Base-by-base conservation (phyloP, 2,113 vertebrate genomes). In the Hemiprocne comata region DNA sequence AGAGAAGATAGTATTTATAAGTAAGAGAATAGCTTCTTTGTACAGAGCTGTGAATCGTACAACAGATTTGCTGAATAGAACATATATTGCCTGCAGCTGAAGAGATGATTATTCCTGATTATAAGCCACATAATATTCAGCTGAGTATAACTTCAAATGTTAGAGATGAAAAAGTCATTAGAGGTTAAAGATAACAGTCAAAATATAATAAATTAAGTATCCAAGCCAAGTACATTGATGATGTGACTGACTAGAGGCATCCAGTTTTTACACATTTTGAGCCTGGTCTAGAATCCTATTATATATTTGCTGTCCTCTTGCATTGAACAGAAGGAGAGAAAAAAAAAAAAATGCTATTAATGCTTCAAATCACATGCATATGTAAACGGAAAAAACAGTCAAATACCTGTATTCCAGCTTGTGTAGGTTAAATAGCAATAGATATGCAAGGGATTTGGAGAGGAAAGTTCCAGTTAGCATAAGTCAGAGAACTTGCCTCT, bases 91-190 rank as follows among this genome's bases (percentile, higher is more conserved):
- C 72, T 86, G 31, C 46, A 79, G 75, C 24, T 48, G 46, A 90
- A 93, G 46, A 91, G 50, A 36, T 67, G 89, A 94, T 87, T 94
- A 85, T 91, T 83, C 88, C 66, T 0, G 9, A 42, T 91, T 89
- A 53, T 82, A 92, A 78, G 89, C 36, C 58, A 82, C 76, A 97
- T 90, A 91, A 85, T 74, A 86, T 84, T 89, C 20, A 62, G 13
- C 23, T 74, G 36, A 88, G 69, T 48, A 93, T 90, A 89, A 83
- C 34, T 76, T 79, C 28, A 65, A 62, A 71, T 86, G 95, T 61
- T 53, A 81, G 42, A 81, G 83, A 91, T 91, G 40, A 96, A 89
- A 79, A 91, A 77, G 74, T 66, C 77, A 77, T 85, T 71, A 80
- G 6, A 4, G 26, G 38, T 88, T 91, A 94, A 93, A 87, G 42